Evolutionary conservation across 2,888 invertebrate species (phyloP).

Genomic region (Pyrgus malvae): DNA sequence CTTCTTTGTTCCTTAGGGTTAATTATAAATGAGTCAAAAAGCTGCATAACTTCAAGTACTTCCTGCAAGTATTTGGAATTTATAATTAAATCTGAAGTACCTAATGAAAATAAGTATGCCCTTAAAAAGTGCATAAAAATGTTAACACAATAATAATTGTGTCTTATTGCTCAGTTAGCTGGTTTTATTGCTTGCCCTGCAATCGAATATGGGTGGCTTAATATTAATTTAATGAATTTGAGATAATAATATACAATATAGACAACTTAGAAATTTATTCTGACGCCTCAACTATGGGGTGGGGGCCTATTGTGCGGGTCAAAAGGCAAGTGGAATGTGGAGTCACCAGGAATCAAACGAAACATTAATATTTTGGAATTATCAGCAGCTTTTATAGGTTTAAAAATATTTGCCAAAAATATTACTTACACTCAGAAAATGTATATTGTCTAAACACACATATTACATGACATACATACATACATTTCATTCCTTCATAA

Average conservation of each 20-base stretch:
- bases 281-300: constrained; percentile 31
- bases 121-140: neutral
- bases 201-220: constrained; percentile 18
- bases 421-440: too few species aligned
- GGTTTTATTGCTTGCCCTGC: constrained; percentile 10
- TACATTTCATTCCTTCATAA: too few species aligned
- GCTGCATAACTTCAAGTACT: neutral
- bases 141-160: neutral
- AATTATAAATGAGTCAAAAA: constrained; percentile 6
- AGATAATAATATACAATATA: constrained; percentile 10
- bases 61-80: constrained; percentile 3
- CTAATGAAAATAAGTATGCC: constrained; percentile 6
- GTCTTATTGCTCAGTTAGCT: constrained; percentile 1
- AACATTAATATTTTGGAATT: constrained; percentile 23
- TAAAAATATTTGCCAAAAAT: constrained; percentile 26
- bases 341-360: neutral
- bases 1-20: constrained; percentile 2
- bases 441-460: too few species aligned
- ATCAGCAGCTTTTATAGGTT: constrained; percentile 26
- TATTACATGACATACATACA: too few species aligned
- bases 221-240: constrained; percentile 22
- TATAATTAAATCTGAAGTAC: constrained; percentile 1
- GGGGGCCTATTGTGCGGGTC: constrained; percentile 28
- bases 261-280: constrained; percentile 21
- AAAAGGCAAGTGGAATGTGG: constrained; percentile 3